Conservation (phyloP, 1,140 invertebrate genomes). For the Scaptomyza hsui region DNA sequence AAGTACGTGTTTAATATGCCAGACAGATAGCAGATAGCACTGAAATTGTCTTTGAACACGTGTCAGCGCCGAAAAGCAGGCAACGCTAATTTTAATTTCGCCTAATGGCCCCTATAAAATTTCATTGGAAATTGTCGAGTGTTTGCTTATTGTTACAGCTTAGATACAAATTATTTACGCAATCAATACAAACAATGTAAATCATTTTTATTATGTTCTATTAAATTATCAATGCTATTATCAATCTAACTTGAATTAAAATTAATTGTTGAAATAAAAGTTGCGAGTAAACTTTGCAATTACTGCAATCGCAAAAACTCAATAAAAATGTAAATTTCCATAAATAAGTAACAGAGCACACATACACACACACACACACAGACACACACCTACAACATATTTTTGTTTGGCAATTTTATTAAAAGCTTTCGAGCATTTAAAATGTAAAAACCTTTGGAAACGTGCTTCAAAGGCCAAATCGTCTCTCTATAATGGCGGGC, state of each 20-base stretch:
- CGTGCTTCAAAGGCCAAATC: constrained; percentile 42
- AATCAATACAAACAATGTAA: constrained; percentile 29
- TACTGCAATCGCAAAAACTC: constrained; percentile 31
- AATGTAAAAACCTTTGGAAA: constrained; percentile 52
- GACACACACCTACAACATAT: constrained; percentile 26
- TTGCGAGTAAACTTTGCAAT: constrained; percentile 17
- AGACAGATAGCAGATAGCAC: constrained; percentile 45
- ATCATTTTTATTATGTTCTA: no score
- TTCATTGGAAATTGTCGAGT: constrained; percentile 48
- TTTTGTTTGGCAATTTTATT: constrained; percentile 54
- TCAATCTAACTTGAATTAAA: background rate
- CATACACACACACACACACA: no score
- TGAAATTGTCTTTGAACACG: constrained; percentile 47
- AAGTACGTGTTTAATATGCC: constrained; percentile 74
- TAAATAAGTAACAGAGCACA: constrained; percentile 43
- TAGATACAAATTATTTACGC: background rate
- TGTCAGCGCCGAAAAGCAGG: constrained; percentile 34
- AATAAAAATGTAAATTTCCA: constrained; percentile 45
- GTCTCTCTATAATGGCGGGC: constrained; percentile 32
- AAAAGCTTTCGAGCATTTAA: constrained; percentile 49
- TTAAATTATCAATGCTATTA: background rate
- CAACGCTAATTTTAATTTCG: constrained; percentile 47
- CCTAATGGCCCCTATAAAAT: constrained; percentile 28
- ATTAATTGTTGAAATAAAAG: background rate
- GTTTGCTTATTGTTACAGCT: constrained; percentile 5